Evolutionary conservation across 2,797 vertebrate genomes (phyloP).

Genomic region (Pipistrellus pipistrellus): DNA sequence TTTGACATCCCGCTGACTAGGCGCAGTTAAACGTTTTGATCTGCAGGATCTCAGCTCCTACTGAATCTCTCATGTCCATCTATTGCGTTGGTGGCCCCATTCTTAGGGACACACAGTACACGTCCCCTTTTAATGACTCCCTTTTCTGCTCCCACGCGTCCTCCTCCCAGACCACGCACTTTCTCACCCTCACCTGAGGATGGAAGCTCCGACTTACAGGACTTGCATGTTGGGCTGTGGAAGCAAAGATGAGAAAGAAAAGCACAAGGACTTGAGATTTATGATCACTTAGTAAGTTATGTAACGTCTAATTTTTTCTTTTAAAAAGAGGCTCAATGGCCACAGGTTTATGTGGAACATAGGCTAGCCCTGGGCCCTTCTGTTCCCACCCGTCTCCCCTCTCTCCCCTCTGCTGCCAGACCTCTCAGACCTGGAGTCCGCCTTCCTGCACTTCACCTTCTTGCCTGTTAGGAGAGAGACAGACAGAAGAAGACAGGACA

Average conservation of each 20-base stretch:
- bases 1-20: background rate
- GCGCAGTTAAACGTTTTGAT: background rate
- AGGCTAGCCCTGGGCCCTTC: background rate
- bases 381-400: background rate
- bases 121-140: background rate
- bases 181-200: slow-evolving; percentile 79
- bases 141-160: background rate
- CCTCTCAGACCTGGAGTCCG: slow-evolving; percentile 83
- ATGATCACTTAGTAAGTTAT: background rate
- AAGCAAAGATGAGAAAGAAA: slow-evolving; percentile 40
- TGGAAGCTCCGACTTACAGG: slow-evolving; percentile 82
- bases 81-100: background rate
- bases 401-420: slow-evolving; percentile 37
- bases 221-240: slow-evolving; percentile 75
- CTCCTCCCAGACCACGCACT: background rate
- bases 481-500: background rate
- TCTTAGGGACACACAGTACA: too few species aligned
- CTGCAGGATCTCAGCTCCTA: background rate
- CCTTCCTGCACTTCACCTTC: slow-evolving; percentile 86
- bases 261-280: background rate
- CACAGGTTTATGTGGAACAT: background rate
- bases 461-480: slow-evolving; percentile 80
- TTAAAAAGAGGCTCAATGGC: background rate
- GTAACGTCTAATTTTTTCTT: background rate
- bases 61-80: accelerated